These are phyloP conservation scores for Boulengeromyrus knoepffleri DNA, from an alignment of 2,113 vertebrate genomes.

Conservation along the genomic window DNA sequence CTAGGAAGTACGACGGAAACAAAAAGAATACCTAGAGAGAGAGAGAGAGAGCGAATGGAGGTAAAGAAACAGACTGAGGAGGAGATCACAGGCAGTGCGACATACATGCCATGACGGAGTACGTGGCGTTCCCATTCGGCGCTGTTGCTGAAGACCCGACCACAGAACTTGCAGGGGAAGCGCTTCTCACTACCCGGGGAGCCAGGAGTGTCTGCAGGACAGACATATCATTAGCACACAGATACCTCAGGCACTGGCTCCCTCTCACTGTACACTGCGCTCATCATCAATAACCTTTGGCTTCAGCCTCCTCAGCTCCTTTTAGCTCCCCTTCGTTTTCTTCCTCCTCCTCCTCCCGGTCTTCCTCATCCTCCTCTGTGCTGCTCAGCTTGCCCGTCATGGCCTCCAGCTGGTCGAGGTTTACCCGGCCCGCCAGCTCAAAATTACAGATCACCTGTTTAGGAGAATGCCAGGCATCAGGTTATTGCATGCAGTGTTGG, in stretches of 20 bases:
- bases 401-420: conserved; percentile 92
- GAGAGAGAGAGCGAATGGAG: not conserved
- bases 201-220: conserved; percentile 50
- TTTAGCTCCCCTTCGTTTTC: not conserved
- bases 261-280: not conserved
- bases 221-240: not conserved
- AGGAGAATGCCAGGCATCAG: not conserved
- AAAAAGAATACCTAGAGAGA: not conserved
- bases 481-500: not conserved
- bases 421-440: conserved; percentile 90
- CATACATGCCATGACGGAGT: conserved; percentile 88
- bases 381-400: conserved; percentile 77
- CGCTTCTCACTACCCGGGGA: conserved; percentile 72
- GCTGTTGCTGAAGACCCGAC: conserved; percentile 82
- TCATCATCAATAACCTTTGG: conserved; percentile 8
- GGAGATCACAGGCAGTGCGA: not conserved
- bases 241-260: not conserved
- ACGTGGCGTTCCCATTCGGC: conserved; percentile 92
- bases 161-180: conserved; percentile 91
- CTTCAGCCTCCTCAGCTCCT: conserved; percentile 1
- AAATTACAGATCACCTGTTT: conserved; percentile 91
- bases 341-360: not conserved
- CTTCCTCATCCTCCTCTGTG: not conserved
- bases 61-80: not conserved
- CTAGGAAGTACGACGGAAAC: not conserved